A percentile compares a stretch with the other conserved stretches of the same genome.
Conservation (phyloP, 2,113 vertebrate genomes). For the Microcebus griseorufus region DNA sequence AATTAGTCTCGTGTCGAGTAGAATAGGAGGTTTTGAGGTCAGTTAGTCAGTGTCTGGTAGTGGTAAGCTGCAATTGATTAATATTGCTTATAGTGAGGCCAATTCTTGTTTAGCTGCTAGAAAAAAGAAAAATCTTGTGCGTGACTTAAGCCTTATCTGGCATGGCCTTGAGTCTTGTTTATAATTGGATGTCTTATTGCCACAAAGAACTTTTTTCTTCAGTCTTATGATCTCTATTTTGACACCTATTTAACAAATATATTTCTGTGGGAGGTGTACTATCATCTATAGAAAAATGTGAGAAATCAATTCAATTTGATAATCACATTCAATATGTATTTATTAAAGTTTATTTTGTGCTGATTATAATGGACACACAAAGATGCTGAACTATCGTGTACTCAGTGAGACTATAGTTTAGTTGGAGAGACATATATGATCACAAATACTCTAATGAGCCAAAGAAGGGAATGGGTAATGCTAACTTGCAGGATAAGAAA, state of each 20-base stretch:
- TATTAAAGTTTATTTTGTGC: neutral
- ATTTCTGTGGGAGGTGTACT: neutral
- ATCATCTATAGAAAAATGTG: neutral
- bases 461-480: neutral
- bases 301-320: neutral
- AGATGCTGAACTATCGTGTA: neutral
- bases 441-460: neutral
- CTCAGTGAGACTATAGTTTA: neutral
- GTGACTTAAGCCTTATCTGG: no score
- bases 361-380: neutral
- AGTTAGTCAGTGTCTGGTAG: no score
- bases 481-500: neutral
- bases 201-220: no score
- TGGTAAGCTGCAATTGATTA: no score
- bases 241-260: neutral
- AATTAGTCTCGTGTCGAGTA: no score
- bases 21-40: no score
- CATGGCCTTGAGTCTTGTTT: no score
- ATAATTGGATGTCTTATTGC: no score
- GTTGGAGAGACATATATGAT: neutral
- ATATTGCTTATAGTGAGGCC: no score
- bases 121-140: no score
- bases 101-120: no score
- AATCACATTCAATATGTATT: neutral
- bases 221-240: no score